A percentile compares a stretch with the other conserved stretches of the same genome.
Evolutionary conservation across 2,797 vertebrate genomes (phyloP).

Genomic region (Psittacula echo): DNA sequence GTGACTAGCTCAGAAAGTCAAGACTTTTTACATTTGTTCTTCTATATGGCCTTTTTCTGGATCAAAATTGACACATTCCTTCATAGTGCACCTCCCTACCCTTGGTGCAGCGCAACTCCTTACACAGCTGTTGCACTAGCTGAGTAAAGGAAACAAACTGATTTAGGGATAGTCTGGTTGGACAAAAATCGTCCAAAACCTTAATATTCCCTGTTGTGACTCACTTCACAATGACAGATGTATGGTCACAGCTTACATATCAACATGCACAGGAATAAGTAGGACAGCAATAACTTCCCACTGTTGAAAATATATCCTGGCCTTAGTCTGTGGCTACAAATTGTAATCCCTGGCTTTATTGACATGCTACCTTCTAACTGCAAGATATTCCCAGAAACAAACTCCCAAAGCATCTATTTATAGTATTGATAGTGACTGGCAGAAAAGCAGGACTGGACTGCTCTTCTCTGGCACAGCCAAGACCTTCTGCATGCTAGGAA

Average conservation of each 20-base stretch:
- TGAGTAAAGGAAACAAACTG: not conserved
- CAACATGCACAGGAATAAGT: not conserved
- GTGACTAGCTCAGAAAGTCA: not conserved
- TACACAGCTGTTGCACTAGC: not conserved
- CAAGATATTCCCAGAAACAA: not conserved
- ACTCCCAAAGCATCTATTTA: not conserved
- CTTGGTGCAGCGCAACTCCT: not conserved
- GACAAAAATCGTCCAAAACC: not conserved
- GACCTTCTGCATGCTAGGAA: not conserved
- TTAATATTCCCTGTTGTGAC: not conserved
- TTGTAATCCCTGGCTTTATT: not conserved
- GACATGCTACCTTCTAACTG: not conserved
- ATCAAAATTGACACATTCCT: not conserved
- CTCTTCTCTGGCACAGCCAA: not conserved
- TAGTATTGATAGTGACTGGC: not conserved
- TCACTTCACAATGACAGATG: accelerated
- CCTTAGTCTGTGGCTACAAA: not conserved
- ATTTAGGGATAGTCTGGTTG: not conserved
- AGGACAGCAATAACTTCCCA: not conserved
- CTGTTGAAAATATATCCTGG: not conserved
- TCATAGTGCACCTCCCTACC: not conserved
- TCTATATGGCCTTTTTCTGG: not conserved
- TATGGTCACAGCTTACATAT: not conserved
- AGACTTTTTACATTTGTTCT: not conserved
- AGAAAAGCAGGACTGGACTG: not conserved